Base-by-base conservation (phyloP, 2,797 vertebrate species). In the Sebastes diaconus region DNA sequence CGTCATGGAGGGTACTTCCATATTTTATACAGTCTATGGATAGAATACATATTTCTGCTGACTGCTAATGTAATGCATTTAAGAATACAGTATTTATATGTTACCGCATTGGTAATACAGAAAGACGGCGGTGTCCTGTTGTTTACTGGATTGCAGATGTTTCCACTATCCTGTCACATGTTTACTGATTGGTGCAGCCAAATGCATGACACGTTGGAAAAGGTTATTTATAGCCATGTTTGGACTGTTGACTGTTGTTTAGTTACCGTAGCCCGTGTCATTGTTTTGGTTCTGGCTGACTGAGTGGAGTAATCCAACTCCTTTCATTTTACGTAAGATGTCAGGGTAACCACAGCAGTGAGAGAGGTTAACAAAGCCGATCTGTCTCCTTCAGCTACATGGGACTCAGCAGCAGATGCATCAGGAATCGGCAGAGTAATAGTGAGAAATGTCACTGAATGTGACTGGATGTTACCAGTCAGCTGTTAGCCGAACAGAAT, bases 121-220 rank as follows among this genome's bases (percentile, higher is more conserved):
- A 65, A 57, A 50, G 3, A 72, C 25, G n/a, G 39, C 16, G 16
- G 2, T 10, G 36, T 42, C 55, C 36, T 52, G 54, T n/a, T 59
- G 25, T 80, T 77, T 76, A 65, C 71, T 68, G 52, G 27, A 25
- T 12, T 72, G 58, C 59, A 76, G 75, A 66, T 79, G 73, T 79
- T 65, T 69, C 34, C 39, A 65, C 67, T 25, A 59, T 69, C n/a
- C 66, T 74, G 36, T 71, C 67, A 59, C 24, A 50, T 79, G 73
- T 75, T 75, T 30, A 25, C 52, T 55, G 42, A 46, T 25, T 46
- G 18, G 13, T 29, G n/a, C 16, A 39, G 24, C 27, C 59, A 63
- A 64, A 67, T 52, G 13, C 39, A 81, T 34, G 42, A 32, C 6
- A 27, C 25, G 46, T 66, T 60, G 67, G 46, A 73, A 59, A 75